These are phyloP conservation scores for Masnerella sp. DNA, from an alignment of 2,888 invertebrate genomes.

Conservation along the genomic window DNA sequence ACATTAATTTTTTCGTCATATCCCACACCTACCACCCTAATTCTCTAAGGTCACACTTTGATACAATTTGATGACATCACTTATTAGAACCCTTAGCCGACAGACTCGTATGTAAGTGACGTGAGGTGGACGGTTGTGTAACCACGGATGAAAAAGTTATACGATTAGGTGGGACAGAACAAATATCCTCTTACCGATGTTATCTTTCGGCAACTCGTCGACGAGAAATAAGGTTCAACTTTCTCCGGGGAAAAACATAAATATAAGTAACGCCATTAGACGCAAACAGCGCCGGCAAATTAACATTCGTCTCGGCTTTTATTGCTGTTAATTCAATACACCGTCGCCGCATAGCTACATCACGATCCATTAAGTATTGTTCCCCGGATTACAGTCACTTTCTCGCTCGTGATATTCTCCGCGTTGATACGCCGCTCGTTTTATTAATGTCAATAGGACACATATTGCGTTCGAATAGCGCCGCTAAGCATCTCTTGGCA, in stretches of 20 bases:
- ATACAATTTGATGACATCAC: conserved; percentile 7
- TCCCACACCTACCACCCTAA: background rate
- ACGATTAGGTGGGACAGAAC: conserved; percentile 23
- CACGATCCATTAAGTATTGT: conserved; percentile 60
- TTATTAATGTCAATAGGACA: conserved; percentile 76
- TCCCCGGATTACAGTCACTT: conserved; percentile 43
- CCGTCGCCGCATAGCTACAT: conserved; percentile 33
- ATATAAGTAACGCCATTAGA: conserved; percentile 15
- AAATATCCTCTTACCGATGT: conserved; percentile 35
- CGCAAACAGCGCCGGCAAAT: conserved; percentile 3
- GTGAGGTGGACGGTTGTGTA: conserved; percentile 6
- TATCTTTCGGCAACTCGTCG: conserved; percentile 18
- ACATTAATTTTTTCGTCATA: too few relatives aligned
- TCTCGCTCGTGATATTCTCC: conserved; percentile 59
- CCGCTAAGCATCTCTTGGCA: conserved; percentile 69
- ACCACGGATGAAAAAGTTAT: conserved; percentile 26
- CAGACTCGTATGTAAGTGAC: conserved; percentile 24
- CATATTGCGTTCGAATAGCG: conserved; percentile 70
- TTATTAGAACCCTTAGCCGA: conserved; percentile 21
- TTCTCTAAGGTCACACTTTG: background rate
- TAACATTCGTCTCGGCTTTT: conserved; percentile 23
- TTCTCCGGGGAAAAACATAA: conserved; percentile 2
- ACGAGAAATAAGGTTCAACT: conserved; percentile 10
- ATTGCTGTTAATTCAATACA: conserved; percentile 25
- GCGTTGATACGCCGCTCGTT: conserved; percentile 68